Evolutionary conservation across 2,113 vertebrate genomes (phyloP).

Genomic region (Oceanites oceanicus): DNA sequence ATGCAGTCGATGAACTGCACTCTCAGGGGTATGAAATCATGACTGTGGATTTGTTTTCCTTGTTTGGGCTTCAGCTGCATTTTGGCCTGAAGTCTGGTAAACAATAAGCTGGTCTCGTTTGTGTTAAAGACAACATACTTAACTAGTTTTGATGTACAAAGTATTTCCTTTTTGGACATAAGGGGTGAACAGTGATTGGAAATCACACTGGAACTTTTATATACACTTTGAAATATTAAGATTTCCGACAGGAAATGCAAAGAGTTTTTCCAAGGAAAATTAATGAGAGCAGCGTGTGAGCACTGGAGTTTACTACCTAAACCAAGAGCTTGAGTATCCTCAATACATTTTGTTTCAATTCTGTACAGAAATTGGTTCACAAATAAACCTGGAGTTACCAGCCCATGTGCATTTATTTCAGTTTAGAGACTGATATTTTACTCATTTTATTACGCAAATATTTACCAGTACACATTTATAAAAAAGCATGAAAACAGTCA

Average conservation of each 20-base stretch:
- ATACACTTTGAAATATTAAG: neutral
- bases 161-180: neutral
- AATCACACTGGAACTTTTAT: neutral
- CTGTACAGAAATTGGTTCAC: neutral
- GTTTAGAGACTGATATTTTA: neutral
- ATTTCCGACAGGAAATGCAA: neutral
- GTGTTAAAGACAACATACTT: neutral
- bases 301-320: neutral
- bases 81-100: neutral
- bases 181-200: neutral
- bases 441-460: neutral
- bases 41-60: neutral
- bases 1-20: neutral
- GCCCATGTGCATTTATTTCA: neutral
- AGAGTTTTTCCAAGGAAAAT: neutral
- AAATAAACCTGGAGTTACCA: neutral
- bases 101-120: neutral
- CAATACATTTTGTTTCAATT: neutral
- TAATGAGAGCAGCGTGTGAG: neutral
- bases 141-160: neutral
- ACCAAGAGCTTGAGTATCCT: neutral
- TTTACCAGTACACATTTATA: neutral
- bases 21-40: neutral
- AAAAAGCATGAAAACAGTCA: neutral
- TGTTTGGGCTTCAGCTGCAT: neutral